Conservation (phyloP, 1,140 invertebrate genomes). For the Dufourea novaeangliae region DNA sequence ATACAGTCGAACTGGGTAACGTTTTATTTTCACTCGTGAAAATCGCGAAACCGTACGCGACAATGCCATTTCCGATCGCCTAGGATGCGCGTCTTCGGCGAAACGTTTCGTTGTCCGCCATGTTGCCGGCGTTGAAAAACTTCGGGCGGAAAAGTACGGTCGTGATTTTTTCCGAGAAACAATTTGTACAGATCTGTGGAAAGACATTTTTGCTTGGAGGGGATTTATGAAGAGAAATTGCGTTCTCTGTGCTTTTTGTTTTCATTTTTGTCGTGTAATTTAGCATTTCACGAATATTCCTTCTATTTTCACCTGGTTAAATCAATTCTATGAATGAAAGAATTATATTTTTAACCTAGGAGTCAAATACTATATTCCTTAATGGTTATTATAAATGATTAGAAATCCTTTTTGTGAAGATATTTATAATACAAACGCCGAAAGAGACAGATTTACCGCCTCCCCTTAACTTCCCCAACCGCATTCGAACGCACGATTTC, state of each 20-base stretch:
- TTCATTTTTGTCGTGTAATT: no score
- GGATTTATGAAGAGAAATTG: neutral
- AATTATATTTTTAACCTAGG: no score
- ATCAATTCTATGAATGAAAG: no score
- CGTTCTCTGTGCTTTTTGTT: no score
- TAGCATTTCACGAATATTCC: no score
- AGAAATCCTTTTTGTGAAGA: neutral
- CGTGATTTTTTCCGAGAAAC: neutral
- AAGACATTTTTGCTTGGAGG: neutral
- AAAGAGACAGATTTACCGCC: neutral
- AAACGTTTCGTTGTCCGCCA: neutral
- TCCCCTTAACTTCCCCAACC: constrained; percentile 13
- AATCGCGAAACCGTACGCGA: neutral
- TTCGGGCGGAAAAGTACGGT: neutral
- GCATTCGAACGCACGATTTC: constrained; percentile 16
- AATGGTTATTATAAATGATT: neutral
- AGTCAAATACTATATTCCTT: no score
- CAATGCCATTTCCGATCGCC: neutral
- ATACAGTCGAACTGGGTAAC: neutral
- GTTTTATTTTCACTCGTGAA: constrained; percentile 4
- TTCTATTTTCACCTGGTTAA: no score
- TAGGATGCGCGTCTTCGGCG: neutral
- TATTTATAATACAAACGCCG: constrained; percentile 7
- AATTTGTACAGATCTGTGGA: neutral
- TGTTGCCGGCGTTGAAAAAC: neutral